These are phyloP conservation scores for Atethmia centrago DNA, from an alignment of 2,888 invertebrate genomes.

Conservation along the genomic window DNA sequence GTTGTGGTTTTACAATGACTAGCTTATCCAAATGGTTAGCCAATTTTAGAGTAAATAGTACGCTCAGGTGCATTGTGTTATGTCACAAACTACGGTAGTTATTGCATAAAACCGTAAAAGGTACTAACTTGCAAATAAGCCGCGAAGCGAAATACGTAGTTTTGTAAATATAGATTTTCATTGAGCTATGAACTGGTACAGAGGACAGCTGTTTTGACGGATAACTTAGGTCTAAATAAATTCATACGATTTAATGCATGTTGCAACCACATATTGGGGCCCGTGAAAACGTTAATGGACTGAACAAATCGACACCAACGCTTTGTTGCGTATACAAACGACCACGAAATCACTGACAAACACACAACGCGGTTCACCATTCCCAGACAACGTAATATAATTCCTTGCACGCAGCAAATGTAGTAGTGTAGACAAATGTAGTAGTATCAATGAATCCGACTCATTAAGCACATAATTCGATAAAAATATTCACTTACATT, in stretches of 20 bases:
- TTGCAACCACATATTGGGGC: conserved; percentile 31
- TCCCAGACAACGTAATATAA: conserved; percentile 40
- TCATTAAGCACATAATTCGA: conserved; percentile 3
- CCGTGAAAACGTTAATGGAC: conserved; percentile 46
- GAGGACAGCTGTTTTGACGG: neutral
- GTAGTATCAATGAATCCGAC: conserved; percentile 16
- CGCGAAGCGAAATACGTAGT: conserved; percentile 7
- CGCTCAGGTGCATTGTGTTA: conserved; percentile 36
- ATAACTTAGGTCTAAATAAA: conserved; percentile 19
- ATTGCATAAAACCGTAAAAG: conserved; percentile 37
- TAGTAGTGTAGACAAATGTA: conserved; percentile 17
- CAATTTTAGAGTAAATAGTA: conserved; percentile 51
- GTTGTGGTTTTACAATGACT: conserved; percentile 61
- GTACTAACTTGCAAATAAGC: conserved; percentile 25
- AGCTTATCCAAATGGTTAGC: conserved; percentile 48
- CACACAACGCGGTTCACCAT: conserved; percentile 44
- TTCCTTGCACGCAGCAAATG: conserved; percentile 17
- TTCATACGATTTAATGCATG: conserved; percentile 4
- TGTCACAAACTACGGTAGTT: conserved; percentile 43
- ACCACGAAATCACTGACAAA: conserved; percentile 50
- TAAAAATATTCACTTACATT: conserved; percentile 2
- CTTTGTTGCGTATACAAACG: conserved; percentile 52
- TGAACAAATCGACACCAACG: conserved; percentile 52
- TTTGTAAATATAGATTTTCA: conserved; percentile 18
- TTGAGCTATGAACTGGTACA: conserved; percentile 4